Evolutionary conservation across 1,140 invertebrate genomes (phyloP).

Genomic region (Drosophila elegans): DNA sequence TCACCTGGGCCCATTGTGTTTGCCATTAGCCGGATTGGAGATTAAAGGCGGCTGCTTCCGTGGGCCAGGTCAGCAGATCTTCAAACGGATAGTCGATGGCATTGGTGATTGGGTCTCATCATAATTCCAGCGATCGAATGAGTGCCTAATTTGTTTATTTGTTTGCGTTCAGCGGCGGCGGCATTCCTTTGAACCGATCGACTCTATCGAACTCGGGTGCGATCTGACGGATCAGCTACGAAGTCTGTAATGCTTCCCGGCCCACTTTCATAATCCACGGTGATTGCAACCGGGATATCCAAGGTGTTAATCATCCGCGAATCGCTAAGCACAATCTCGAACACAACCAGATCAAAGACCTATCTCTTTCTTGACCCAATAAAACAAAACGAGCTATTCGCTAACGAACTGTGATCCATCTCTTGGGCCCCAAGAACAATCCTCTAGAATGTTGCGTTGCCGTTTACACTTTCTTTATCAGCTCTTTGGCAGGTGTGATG

Average conservation of each 20-base stretch:
- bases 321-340: constrained; percentile 25
- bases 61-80: constrained; percentile 46
- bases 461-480: constrained; percentile 31
- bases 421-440: neutral
- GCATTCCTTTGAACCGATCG: constrained; percentile 54
- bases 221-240: constrained; percentile 52
- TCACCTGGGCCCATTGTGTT: constrained; percentile 39
- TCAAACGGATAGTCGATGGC: constrained; percentile 46
- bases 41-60: constrained; percentile 70
- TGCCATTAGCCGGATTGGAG: constrained; percentile 40
- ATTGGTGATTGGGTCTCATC: constrained; percentile 42
- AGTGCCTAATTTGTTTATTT: constrained; percentile 65
- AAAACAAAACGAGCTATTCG: constrained; percentile 62
- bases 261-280: constrained; percentile 1
- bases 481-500: constrained; percentile 19
- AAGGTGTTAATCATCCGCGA: constrained; percentile 70
- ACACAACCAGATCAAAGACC: constrained; percentile 57
- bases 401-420: constrained; percentile 50
- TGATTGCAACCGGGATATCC: constrained; percentile 1
- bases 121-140: constrained; percentile 56
- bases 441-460: constrained; percentile 3
- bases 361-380: constrained; percentile 43
- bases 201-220: constrained; percentile 67
- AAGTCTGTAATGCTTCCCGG: neutral
- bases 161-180: constrained; percentile 38